Evolutionary conservation across 2,888 invertebrate genomes (phyloP), one percentile per base, ranked within the genome.

Genomic region (Plutella xylostella): DNA sequence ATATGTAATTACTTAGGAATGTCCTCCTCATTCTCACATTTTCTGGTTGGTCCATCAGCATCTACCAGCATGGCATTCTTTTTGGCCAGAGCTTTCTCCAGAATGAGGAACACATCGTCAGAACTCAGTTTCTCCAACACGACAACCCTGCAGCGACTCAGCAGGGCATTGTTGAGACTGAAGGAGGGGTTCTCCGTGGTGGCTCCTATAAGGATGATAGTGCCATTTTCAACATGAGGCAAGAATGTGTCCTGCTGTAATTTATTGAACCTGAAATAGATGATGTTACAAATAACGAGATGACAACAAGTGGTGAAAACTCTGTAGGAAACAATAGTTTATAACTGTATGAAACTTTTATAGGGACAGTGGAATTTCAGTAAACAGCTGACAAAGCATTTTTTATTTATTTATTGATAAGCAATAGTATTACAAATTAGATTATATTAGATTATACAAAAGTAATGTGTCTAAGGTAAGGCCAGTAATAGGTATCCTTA

Each of bases 171-270:
- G 70, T 94, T 94, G 41, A 94, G 85, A 58, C 89, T 90, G 65
- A 93, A 94, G 0, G 93, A 93, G n/a, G 94, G 94, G 70, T 94
- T 94, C 68, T 94, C 94, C 31, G 94, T 94, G 0, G 94, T 94
- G 0, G 94, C 94, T 21, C 94, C 94, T 47, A 94, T 87, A 47
- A 94, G 71, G 35, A 86, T 89, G 30, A 94, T 89, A 20, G 90
- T 90, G 0, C 94, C 94, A 67, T 88, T 89, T 68, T 94, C 94
- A 14, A 94, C 89, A 67, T 92, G 90, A 3, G 92, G 89, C 47
- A 94, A 67, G 69, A 94, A 92, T 42, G 89, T 88, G 65, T 94
- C 93, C 78, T 94, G 94, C 59, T 94, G 94, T 19, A 88, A 73
- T 73, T 93, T 94, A 67, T 93, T 94, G 61, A 94, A 94, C 44